These are phyloP conservation scores for Diplolepis rosae DNA, from an alignment of 2,888 invertebrate genomes.

Conservation along the genomic window DNA sequence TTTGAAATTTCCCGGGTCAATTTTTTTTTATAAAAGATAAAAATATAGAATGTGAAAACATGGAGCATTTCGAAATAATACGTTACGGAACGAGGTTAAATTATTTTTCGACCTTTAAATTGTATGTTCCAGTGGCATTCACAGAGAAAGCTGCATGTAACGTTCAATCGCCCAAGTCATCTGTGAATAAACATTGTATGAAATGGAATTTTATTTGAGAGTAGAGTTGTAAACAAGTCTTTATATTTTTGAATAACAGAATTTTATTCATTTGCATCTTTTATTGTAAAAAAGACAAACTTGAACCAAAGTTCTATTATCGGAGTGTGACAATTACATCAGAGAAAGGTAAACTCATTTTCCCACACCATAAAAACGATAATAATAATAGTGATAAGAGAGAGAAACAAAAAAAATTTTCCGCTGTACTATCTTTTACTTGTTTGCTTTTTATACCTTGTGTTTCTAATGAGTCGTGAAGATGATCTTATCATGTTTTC, in stretches of 20 bases:
- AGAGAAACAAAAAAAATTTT: neutral
- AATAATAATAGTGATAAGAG: neutral
- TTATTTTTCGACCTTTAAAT: constrained; percentile 28
- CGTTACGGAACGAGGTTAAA: constrained; percentile 18
- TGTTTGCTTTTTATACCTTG: neutral
- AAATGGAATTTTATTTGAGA: too few species aligned
- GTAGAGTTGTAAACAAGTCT: too few species aligned
- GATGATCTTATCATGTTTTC: neutral
- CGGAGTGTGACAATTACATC: too few species aligned
- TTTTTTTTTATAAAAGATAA: too few species aligned
- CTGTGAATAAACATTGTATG: neutral
- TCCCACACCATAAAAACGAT: neutral
- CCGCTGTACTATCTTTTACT: neutral
- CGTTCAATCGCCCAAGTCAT: neutral
- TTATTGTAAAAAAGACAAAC: too few species aligned
- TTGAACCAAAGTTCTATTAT: too few species aligned
- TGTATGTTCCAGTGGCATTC: neutral
- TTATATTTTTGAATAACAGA: too few species aligned
- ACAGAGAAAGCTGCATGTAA: constrained; percentile 19
- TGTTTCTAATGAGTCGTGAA: neutral
- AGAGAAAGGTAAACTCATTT: neutral
- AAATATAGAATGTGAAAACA: neutral
- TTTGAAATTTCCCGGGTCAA: too few species aligned
- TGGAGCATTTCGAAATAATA: constrained; percentile 6
- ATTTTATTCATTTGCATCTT: too few species aligned